These are phyloP conservation scores for Danio tinwini DNA, from an alignment of 2,797 vertebrate genomes.

Conservation along the genomic window DNA sequence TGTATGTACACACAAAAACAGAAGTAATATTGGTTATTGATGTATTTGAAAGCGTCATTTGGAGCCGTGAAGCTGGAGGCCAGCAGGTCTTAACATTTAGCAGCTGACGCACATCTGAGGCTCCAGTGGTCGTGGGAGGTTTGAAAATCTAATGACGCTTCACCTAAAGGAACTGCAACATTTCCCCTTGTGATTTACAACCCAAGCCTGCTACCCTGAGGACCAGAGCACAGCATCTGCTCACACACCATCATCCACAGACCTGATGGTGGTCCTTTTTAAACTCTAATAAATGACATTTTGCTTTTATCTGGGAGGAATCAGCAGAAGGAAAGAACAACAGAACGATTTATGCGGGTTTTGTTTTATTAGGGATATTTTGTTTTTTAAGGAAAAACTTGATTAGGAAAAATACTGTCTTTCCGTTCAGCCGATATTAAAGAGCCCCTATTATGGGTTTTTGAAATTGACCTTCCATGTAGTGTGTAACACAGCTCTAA, in stretches of 20 bases:
- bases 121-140: slow-evolving; percentile 48
- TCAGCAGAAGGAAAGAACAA: not conserved
- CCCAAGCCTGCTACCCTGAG: slow-evolving; percentile 11
- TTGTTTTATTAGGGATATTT: not conserved
- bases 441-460: too few species aligned
- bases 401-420: too few species aligned
- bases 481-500: too few species aligned
- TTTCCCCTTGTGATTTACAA: slow-evolving; percentile 34
- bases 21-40: not conserved
- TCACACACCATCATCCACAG: not conserved
- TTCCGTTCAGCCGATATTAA: too few species aligned
- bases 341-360: not conserved
- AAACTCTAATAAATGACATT: not conserved
- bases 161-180: slow-evolving; percentile 43
- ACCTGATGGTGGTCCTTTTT: not conserved
- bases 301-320: not conserved
- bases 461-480: too few species aligned
- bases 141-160: slow-evolving; percentile 47
- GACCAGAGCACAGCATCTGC: not conserved
- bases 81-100: slow-evolving; percentile 59
- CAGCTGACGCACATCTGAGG: slow-evolving; percentile 62
- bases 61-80: not conserved
- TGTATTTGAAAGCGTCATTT: not conserved
- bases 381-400: too few species aligned
- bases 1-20: too few species aligned